phyloP scores from a whole-genome alignment of 2,888 invertebrate species.

The Antheraea yamamai region DNA sequence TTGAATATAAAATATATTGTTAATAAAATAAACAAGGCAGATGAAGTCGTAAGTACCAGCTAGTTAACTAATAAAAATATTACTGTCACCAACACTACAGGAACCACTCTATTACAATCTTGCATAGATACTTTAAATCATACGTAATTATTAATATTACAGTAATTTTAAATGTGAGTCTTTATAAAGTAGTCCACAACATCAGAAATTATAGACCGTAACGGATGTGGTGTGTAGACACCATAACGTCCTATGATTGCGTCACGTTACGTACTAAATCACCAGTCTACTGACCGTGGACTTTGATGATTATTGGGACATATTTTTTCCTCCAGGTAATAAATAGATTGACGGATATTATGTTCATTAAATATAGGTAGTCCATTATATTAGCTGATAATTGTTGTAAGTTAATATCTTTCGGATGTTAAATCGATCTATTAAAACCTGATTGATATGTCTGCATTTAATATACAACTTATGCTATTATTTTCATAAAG shows the following conservation, averaged over 20 bases:
- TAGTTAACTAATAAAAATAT: background rate
- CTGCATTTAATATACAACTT: background rate
- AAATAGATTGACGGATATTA: background rate
- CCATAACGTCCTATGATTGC: slow-evolving; percentile 46
- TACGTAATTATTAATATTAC: background rate
- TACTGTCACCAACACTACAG: background rate
- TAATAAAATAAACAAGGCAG: no score
- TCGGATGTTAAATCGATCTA: background rate
- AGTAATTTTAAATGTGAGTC: slow-evolving; percentile 24
- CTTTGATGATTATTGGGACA: slow-evolving; percentile 28
- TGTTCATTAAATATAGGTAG: background rate
- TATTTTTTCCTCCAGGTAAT: background rate
- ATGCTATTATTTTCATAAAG: no score
- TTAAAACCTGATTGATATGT: background rate
- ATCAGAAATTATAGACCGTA: slow-evolving; percentile 32
- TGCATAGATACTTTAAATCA: background rate
- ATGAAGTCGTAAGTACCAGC: no score
- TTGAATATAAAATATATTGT: no score
- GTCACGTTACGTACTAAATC: slow-evolving; percentile 35
- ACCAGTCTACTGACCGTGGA: slow-evolving; percentile 25
- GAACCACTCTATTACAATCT: background rate
- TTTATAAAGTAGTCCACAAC: slow-evolving; percentile 24
- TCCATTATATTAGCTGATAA: background rate
- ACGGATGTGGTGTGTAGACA: slow-evolving; percentile 43
- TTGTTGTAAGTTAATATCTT: background rate